Percentiles rank a stretch among this genome's conserved stretches.
phyloP scores from a whole-genome alignment of 2,888 invertebrate genomes.

The Microplitis deprimator region DNA sequence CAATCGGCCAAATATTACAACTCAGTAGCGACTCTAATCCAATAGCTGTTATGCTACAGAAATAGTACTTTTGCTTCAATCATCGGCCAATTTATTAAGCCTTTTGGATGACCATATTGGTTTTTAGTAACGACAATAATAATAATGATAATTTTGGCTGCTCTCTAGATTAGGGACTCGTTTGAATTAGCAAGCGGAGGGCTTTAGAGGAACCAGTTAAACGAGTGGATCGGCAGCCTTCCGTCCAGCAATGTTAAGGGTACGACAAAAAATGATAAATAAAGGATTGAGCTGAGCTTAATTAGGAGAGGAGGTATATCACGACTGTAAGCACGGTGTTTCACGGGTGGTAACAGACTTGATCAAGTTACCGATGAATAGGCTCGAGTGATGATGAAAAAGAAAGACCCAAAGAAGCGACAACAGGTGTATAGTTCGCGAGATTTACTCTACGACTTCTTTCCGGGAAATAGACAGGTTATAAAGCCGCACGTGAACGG shows the following conservation, averaged over 20 bases:
- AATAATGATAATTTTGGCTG: no score
- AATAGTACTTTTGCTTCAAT: no score
- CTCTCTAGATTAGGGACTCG: no score
- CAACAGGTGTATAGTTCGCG: conserved; percentile 41
- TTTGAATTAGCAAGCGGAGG: no score
- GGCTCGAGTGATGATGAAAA: background rate
- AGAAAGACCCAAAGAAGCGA: conserved; percentile 24
- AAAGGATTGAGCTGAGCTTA: background rate
- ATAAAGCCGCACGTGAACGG: conserved; percentile 17
- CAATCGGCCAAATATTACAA: conserved; percentile 26
- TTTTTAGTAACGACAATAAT: no score
- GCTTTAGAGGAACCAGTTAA: no score
- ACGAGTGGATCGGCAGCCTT: no score
- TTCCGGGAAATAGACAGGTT: conserved; percentile 43
- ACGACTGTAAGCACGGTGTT: background rate
- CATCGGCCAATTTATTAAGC: no score
- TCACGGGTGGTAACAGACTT: conserved; percentile 34
- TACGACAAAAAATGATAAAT: no score
- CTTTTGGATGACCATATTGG: no score
- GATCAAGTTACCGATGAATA: conserved; percentile 22
- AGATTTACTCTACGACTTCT: conserved; percentile 42
- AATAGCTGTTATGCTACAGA: background rate
- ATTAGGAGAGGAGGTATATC: conserved; percentile 1
- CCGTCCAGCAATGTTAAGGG: no score
- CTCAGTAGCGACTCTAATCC: background rate